Conservation (phyloP, 2,113 vertebrate genomes). For the Perca flavescens region DNA sequence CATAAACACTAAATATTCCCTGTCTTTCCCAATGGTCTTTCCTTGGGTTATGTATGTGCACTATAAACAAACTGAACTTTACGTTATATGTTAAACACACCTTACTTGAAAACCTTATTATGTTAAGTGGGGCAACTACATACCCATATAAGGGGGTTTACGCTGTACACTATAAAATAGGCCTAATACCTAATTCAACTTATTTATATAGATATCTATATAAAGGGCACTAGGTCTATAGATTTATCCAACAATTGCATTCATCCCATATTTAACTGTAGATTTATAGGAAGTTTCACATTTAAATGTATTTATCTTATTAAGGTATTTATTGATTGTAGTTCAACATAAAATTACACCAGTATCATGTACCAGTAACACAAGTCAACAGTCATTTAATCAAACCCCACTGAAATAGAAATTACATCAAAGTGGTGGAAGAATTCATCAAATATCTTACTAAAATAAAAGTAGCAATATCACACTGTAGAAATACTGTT, state of each 20-base stretch:
- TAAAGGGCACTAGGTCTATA: background rate
- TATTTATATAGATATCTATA: too few relatives aligned
- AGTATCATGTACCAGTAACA: background rate
- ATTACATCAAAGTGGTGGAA: background rate
- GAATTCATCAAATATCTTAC: background rate
- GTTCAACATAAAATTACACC: too few relatives aligned
- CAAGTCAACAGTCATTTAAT: background rate
- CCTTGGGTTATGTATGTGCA: background rate
- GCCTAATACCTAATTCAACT: background rate
- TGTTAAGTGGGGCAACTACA: background rate
- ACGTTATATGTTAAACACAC: background rate
- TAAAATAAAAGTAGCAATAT: background rate
- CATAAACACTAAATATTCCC: background rate
- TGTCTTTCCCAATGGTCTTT: background rate
- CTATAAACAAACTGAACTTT: background rate
- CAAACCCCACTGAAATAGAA: background rate
- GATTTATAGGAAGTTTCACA: background rate
- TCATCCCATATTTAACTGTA: background rate
- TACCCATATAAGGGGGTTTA: background rate
- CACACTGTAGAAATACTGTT: too few relatives aligned
- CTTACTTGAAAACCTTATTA: background rate
- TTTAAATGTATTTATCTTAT: background rate
- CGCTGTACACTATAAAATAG: background rate
- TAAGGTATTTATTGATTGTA: background rate
- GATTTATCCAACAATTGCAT: background rate